Evolutionary conservation across 2,797 vertebrate genomes (phyloP).

Genomic region (Tadarida brasiliensis): DNA sequence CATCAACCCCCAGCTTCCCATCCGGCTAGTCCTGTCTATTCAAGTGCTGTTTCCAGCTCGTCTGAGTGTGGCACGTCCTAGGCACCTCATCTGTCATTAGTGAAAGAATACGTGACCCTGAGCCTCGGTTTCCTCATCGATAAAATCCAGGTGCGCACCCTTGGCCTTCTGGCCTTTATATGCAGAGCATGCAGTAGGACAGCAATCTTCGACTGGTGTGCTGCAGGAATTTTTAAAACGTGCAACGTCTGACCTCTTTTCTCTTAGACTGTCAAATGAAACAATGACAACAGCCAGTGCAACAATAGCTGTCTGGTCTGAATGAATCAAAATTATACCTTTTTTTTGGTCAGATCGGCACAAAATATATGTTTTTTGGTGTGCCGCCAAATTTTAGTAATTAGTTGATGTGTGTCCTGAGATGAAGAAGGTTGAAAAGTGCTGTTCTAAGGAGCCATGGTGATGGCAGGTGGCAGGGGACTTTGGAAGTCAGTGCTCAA

Average conservation of each 20-base stretch:
- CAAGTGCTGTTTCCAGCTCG: not conserved
- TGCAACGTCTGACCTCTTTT: not conserved
- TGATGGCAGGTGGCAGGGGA: not conserved
- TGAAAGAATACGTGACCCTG: not conserved
- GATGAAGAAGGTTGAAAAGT: not conserved
- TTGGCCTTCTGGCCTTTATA: accelerated
- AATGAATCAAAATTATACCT: not conserved
- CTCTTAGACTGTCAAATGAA: not conserved
- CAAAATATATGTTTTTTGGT: not conserved
- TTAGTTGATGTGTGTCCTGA: not conserved
- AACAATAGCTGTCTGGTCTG: not conserved
- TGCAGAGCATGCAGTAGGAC: not conserved
- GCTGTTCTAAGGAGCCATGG: not conserved
- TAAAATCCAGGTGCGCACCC: not conserved
- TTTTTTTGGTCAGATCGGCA: not conserved
- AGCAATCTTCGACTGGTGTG: not conserved
- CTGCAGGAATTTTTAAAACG: not conserved
- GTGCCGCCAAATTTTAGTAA: not conserved
- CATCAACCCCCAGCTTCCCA: not conserved
- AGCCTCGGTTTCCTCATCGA: not conserved
- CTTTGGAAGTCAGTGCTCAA: not conserved
- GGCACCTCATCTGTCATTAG: not conserved
- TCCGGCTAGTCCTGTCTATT: accelerated
- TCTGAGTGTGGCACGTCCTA: accelerated
- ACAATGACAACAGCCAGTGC: not conserved